A percentile compares a stretch with the other conserved stretches of the same genome.
Evolutionary conservation across 2,113 vertebrate species (phyloP).

Genomic region (Neomonachus schauinslandi): DNA sequence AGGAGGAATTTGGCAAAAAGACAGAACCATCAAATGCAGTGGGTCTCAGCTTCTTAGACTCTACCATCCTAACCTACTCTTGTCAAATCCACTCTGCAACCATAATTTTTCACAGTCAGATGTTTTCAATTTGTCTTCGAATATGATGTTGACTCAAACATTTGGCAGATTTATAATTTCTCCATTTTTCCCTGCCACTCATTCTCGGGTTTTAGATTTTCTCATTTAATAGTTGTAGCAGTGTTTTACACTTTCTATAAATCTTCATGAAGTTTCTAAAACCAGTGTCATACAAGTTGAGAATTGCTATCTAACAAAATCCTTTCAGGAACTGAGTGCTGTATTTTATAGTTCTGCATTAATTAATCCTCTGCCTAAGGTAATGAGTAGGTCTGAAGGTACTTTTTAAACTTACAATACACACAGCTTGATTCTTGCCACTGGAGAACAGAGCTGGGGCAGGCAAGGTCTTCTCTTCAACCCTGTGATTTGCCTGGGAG

Average conservation of each 20-base stretch:
- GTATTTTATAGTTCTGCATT: not conserved
- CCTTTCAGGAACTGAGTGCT: not conserved
- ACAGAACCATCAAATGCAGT: not conserved
- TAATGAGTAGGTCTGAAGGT: not conserved
- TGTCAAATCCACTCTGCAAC: not conserved
- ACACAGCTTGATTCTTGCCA: not conserved
- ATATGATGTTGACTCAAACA: slow-evolving; percentile 7
- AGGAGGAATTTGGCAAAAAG: not conserved
- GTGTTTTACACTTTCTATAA: slow-evolving; percentile 36
- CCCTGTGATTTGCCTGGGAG: not conserved
- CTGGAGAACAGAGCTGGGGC: not conserved
- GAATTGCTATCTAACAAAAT: not conserved
- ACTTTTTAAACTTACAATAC: not conserved
- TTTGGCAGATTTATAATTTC: slow-evolving; percentile 45
- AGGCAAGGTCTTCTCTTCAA: not conserved
- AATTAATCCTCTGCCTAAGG: not conserved
- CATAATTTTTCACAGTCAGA: not conserved
- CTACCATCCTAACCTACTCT: not conserved
- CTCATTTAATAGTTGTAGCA: slow-evolving; percentile 43
- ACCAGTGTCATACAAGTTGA: not conserved
- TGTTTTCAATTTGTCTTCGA: slow-evolving; percentile 60
- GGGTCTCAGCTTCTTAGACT: not conserved
- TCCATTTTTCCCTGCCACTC: slow-evolving; percentile 46
- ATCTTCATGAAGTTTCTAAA: slow-evolving; percentile 53
- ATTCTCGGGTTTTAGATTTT: slow-evolving; percentile 54